Base-by-base conservation (phyloP, 2,888 invertebrate species). In the Erpobdella octoculata region DNA sequence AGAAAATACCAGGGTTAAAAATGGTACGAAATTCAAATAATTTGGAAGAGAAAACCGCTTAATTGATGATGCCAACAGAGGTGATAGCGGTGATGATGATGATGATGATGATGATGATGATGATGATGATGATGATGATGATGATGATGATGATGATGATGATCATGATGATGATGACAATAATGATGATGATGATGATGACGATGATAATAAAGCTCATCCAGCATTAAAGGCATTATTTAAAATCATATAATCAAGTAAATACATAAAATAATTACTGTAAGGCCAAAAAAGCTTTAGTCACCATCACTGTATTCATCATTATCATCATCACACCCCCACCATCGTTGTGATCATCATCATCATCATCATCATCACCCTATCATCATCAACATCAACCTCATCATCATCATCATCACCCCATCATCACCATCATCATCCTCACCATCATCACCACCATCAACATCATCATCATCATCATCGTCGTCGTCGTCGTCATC, bases 51-150 rank as follows among this genome's bases (percentile, higher is more conserved):
- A n/a, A n/a, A n/a, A n/a, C n/a, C n/a, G n/a, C n/a, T n/a, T n/a
- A n/a, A 21, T 5, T 61, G 61, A 2, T 25, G 61, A 3, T 61
- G 61, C 2, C 31, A 31, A 6, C 31, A 21, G 21, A 8, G 59
- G 21, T 25, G 59, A 58, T 25, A 21, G 25, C 21, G 59, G 25
- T 25, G 59, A 21, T 25, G 25, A 25, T 58, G 59, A 58, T 58
- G 59, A 58, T 58, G 59, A 58, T 58, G 59, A 58, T 58, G 59
- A 58, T 58, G 59, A 58, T 58, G 59, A 58, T 58, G 59, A 58
- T 58, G 59, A 58, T 58, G 59, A 58, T 15, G 25, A 58, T 58
- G 59, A 58, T 58, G 59, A 58, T 58, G 59, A 58, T 58, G 59
- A 58, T 21, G 59, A 58, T 58, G 59, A 58, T 58, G 59, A 58